Percentiles rank a stretch among this genome's conserved stretches.
phyloP scores from a whole-genome alignment of 30 jellyfish, hydroid and myxozoan genomes.

The Mastigias papua region DNA sequence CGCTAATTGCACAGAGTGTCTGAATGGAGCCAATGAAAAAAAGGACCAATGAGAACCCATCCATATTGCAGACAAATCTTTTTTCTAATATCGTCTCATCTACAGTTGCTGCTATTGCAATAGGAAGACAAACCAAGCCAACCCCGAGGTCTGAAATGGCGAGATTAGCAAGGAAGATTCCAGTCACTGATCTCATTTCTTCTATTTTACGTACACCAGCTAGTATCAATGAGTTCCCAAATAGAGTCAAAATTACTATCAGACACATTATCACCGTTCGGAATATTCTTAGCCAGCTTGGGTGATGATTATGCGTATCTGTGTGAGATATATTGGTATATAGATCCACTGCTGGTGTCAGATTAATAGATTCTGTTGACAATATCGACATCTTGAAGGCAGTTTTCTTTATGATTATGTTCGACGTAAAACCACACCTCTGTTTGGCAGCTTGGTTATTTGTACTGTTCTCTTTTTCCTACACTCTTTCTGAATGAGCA shows the following conservation, averaged over 20 bases:
- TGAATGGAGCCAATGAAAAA: constrained; percentile 66
- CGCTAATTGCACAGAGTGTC: constrained; percentile 63
- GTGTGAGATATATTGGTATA: neutral
- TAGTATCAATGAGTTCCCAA: constrained; percentile 63
- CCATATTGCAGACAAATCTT: constrained; percentile 22
- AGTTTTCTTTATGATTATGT: neutral
- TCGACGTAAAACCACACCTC: neutral
- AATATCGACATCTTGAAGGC: neutral
- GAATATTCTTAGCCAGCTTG: constrained; percentile 36
- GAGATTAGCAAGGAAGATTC: constrained; percentile 60
- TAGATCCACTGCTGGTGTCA: neutral
- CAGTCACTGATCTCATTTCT: constrained; percentile 74
- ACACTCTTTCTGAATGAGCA: no score
- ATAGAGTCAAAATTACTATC: neutral
- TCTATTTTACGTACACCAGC: constrained; percentile 41
- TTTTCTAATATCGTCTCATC: constrained; percentile 26
- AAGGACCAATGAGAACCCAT: constrained; percentile 72
- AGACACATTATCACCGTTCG: constrained; percentile 34
- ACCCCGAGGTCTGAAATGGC: constrained; percentile 80
- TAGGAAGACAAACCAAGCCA: constrained; percentile 59
- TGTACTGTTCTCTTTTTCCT: neutral
- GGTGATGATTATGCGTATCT: neutral
- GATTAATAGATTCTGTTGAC: neutral
- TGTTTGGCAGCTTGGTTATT: neutral
- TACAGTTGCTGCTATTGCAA: constrained; percentile 68